A percentile compares a stretch with the other conserved stretches of the same genome.
Conservation (phyloP, 1,140 invertebrate genomes). For the Bombus pascuorum region DNA sequence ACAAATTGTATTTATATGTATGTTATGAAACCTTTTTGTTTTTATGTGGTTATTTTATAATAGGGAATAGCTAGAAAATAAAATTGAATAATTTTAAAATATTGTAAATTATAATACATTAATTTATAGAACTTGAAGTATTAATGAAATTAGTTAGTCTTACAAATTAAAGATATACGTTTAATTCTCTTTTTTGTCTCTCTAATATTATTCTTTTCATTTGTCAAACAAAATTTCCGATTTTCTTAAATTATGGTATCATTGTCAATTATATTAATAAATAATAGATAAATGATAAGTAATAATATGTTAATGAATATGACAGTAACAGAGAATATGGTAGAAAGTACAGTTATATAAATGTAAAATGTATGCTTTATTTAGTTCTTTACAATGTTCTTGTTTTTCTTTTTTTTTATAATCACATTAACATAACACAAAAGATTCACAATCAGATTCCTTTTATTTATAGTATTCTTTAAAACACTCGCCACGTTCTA, state of each 20-base stretch:
- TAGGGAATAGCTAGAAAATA: background rate
- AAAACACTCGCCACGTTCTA: slow-evolving; percentile 79
- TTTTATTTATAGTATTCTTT: slow-evolving; percentile 77
- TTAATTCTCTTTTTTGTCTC: background rate
- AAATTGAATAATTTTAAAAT: background rate
- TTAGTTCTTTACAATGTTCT: slow-evolving; percentile 81
- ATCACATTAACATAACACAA: slow-evolving; percentile 82
- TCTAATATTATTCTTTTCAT: background rate
- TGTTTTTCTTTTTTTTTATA: slow-evolving; percentile 69
- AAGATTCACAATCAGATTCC: slow-evolving; percentile 81
- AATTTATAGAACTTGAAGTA: background rate
- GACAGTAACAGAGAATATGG: too few relatives aligned
- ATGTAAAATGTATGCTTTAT: slow-evolving; percentile 83
- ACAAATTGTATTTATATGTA: slow-evolving; percentile 19
- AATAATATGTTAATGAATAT: too few relatives aligned
- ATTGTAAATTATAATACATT: background rate
- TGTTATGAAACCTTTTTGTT: background rate
- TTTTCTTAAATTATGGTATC: background rate
- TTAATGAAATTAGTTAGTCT: background rate
- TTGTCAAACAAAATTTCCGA: background rate
- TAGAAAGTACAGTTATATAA: slow-evolving; percentile 52
- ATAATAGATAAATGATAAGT: too few relatives aligned
- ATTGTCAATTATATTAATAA: background rate
- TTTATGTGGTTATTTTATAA: background rate
- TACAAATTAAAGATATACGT: background rate